Evolutionary conservation across 2,113 vertebrate species (phyloP).

Genomic region (Scopus umbretta): DNA sequence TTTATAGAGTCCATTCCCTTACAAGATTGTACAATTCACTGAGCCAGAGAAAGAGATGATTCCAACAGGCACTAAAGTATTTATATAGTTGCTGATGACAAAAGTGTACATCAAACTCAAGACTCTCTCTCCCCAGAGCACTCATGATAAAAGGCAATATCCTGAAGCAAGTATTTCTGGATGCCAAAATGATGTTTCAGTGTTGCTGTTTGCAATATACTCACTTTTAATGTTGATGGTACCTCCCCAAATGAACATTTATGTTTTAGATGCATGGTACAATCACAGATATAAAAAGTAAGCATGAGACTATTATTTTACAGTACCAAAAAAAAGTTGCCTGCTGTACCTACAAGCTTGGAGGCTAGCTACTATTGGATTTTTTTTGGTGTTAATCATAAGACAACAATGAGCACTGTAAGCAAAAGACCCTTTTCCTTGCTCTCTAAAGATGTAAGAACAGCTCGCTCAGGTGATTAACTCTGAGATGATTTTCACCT

Average conservation of each 20-base stretch:
- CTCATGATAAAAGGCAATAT: neutral
- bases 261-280: neutral
- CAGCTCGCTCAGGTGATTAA: neutral
- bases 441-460: neutral
- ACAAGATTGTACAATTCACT: neutral
- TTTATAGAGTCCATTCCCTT: neutral
- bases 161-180: conserved; percentile 5
- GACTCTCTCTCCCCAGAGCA: neutral
- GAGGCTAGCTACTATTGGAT: neutral
- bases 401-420: neutral
- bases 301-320: neutral
- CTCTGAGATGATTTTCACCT: neutral
- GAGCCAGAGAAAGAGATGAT: conserved; percentile 6
- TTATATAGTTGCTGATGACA: conserved; percentile 29
- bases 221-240: conserved; percentile 12
- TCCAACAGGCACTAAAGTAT: conserved; percentile 22
- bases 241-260: conserved; percentile 29
- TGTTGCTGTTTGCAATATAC: neutral
- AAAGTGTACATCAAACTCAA: neutral
- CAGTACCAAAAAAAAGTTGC: neutral
- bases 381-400: neutral
- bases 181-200: neutral
- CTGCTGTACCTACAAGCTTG: neutral
- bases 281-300: conserved; percentile 20
- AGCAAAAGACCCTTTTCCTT: neutral